Evolutionary conservation across 2,113 vertebrate species (phyloP), one percentile per base, ranked within the genome.

Genomic region (Passer domesticus): DNA sequence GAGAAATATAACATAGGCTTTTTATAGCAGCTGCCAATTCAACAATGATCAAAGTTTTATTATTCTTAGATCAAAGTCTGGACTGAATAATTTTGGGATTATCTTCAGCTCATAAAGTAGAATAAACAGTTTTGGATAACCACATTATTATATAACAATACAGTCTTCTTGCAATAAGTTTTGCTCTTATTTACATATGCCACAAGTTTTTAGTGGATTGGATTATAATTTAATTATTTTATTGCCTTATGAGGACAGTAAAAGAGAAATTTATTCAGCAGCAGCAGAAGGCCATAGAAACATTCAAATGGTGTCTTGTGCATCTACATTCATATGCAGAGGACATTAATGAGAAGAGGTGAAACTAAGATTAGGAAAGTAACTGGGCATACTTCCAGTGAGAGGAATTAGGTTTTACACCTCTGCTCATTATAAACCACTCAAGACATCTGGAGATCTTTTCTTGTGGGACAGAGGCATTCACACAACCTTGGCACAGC

Each of bases 21-120:
- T 97, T 93, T 92, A 79, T 66, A 96, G 88, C 76, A 75, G 80
- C 83, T 96, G 92, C 78, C 90, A 95, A 73, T 96, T 94, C 93
- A 87, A 95, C 37, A 85, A 72, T 79, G 95, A 97, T 96, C 92
- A 95, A 97, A 94, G 92, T 95, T 94, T 93, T 92, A 92, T 84
- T 92, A 83, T 74, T 87, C 90, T 90, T 60, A 95, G 88, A 96
- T 97, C 95, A 96, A 97, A 97, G 92, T 72, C 76, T 68, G 70
- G 70, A 33, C 82, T 25, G 23, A 81, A 95, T 93, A 82, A 90
- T 83, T 96, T 90, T 67, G 50, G 62, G 77, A 92, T 96, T 90
- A 92, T 87, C 94, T 94, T 69, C 62, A 95, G 49, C 73, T 92
- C 58, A 90, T 62, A 24, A 96, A 88, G 47, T 49, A 90, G 72